phyloP scores from a whole-genome alignment of 1,140 invertebrate species.

The Panonychus citri region DNA sequence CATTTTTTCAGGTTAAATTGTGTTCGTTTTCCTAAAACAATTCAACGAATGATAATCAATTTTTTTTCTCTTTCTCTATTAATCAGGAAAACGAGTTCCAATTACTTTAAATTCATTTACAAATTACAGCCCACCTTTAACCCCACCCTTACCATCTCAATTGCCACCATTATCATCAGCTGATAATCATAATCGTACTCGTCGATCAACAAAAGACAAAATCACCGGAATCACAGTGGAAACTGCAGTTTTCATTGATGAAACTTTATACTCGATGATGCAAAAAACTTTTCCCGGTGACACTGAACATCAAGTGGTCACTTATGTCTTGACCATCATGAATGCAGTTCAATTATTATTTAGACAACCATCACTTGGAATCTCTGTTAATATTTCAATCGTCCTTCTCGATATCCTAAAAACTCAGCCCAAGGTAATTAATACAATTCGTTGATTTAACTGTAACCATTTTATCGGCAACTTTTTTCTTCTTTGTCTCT shows the following conservation, averaged over 20 bases:
- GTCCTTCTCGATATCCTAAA: constrained; percentile 33
- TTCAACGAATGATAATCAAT: too few species aligned
- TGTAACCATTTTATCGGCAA: too few species aligned
- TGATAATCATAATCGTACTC: not conserved
- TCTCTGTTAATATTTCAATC: constrained; percentile 32
- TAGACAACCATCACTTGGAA: constrained; percentile 33
- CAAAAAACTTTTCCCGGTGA: constrained; percentile 45
- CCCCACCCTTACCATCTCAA: not conserved
- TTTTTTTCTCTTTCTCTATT: too few species aligned
- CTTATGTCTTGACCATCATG: constrained; percentile 49
- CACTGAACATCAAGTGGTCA: constrained; percentile 46
- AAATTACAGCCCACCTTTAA: not conserved
- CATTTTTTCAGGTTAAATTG: too few species aligned
- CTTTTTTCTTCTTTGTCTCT: too few species aligned
- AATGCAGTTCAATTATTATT: constrained; percentile 39
- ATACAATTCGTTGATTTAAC: too few species aligned
- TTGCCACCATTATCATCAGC: not conserved
- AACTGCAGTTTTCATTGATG: constrained; percentile 59
- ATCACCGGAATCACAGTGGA: constrained; percentile 26
- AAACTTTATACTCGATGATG: constrained; percentile 51
- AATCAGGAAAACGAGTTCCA: not conserved
- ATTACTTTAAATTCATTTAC: not conserved
- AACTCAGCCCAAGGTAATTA: constrained; percentile 16
- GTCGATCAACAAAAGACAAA: not conserved
- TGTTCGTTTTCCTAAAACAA: too few species aligned